Percentiles rank a stretch among this genome's conserved stretches.
Conservation (phyloP, 2,888 invertebrate genomes). For the Thumatha senex region DNA sequence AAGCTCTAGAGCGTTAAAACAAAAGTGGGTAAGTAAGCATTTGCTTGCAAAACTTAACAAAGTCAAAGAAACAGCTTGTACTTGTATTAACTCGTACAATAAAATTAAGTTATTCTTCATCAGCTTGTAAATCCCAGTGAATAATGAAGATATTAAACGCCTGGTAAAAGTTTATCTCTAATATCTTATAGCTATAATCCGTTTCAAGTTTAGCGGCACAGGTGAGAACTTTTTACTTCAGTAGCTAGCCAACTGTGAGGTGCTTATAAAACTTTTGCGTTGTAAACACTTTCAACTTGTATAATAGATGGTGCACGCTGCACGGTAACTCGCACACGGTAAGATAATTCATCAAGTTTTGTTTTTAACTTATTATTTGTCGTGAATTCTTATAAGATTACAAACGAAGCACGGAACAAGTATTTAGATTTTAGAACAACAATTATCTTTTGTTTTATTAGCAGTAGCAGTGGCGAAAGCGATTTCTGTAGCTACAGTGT, state of each 20-base stretch:
- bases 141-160: no score
- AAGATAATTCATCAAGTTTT: conserved; percentile 24
- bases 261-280: conserved; percentile 21
- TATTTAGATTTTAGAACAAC: no score
- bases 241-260: conserved; percentile 17
- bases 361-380: conserved; percentile 7
- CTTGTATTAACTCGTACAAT: no score
- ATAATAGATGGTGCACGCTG: conserved; percentile 23
- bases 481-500: no score
- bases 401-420: no score
- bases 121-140: background rate
- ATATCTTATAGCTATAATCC: conserved; percentile 15
- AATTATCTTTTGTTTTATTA: no score
- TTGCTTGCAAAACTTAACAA: no score
- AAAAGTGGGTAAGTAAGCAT: no score
- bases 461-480: no score
- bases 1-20: no score
- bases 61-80: no score
- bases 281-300: conserved; percentile 27
- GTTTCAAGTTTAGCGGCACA: conserved; percentile 16
- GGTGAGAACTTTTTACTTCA: conserved; percentile 24
- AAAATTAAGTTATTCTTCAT: background rate
- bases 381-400: no score
- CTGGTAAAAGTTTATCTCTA: background rate
- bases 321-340: conserved; percentile 12